Evolutionary conservation across 1,140 invertebrate genomes (phyloP), one percentile per base, ranked within the genome.

Genomic region (Drosophila hydei): DNA sequence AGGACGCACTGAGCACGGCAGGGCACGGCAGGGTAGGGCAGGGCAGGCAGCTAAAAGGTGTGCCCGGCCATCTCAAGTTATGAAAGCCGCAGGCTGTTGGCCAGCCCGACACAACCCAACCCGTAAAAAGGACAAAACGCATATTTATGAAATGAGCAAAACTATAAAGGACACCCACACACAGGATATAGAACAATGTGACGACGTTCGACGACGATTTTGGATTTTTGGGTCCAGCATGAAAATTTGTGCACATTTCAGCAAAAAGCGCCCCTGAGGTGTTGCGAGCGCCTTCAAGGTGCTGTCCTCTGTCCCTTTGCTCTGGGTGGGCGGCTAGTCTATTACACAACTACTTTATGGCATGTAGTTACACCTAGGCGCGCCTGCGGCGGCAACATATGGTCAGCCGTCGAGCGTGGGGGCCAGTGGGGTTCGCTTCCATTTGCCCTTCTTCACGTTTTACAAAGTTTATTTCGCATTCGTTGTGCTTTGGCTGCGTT

Each of bases 161-260:
- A 85, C 85, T 85, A 89, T 80, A 85, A 89, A 81, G 77, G 65
- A 78, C 83, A 87, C 62, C 67, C 72, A 73, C 33, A 40, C 36
- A 27, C 45, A 55, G 42, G 42, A 45, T 21, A 45, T 16, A 45
- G 42, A 45, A 85, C 81, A 81, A 81, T 77, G 81, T 87, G 81
- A 77, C 70, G 81, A 85, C 81, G 74, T 87, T 76, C 36, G 75
- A 85, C 69, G 74, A 71, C 64, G 77, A 85, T 87, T 85, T 87
- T 51, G 54, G 47, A 33, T 75, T 71, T 68, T 88, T 64, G 83
- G 77, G 75, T 70, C 59, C 56, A 58, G 54, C 64, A 85, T 64
- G 81, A 76, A 83, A 88, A 88, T 88, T 88, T 88, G 78, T 88
- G 83, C 83, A 74, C 78, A 88, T 88, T 88, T 88, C 84, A 89